Evolutionary conservation across 2,113 vertebrate genomes (phyloP).

Genomic region (Scalopus aquaticus): DNA sequence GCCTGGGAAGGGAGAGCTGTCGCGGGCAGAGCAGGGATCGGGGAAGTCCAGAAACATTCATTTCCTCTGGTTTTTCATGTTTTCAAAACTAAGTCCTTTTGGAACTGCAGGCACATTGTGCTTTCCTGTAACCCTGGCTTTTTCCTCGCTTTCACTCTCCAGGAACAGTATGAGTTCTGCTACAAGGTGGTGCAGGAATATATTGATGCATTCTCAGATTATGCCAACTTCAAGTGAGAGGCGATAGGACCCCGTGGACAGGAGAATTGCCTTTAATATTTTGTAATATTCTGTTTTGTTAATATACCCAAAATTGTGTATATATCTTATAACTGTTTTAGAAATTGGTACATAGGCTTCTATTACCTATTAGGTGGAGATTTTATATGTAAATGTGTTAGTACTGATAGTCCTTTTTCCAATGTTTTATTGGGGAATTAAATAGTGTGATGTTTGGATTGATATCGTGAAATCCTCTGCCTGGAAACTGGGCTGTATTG

Average conservation of each 20-base stretch:
- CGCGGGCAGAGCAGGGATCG: neutral
- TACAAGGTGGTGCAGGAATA: conserved; percentile 99
- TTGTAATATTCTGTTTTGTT: conserved; percentile 99
- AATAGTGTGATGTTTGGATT: conserved; percentile 90
- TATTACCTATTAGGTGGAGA: conserved; percentile 91
- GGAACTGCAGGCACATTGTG: neutral
- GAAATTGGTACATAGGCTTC: conserved; percentile 94
- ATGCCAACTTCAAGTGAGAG: conserved; percentile 98
- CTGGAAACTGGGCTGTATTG: conserved; percentile 80
- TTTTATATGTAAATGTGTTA: conserved; percentile 96
- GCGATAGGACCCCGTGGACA: conserved; percentile 62
- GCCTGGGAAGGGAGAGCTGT: neutral
- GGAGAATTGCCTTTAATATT: conserved; percentile 97
- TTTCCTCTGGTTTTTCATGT: neutral
- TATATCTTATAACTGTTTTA: conserved; percentile 95
- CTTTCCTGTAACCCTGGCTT: neutral
- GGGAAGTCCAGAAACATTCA: neutral
- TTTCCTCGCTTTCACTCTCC: neutral
- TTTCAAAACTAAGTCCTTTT: neutral
- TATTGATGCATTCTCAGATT: conserved; percentile 99
- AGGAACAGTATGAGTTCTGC: conserved; percentile 99
- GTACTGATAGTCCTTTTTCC: conserved; percentile 88
- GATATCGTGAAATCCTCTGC: conserved; percentile 83
- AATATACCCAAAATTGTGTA: conserved; percentile 92
- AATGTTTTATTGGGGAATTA: conserved; percentile 90